These are phyloP conservation scores for Pasiphila rectangulata DNA, from an alignment of 2,888 invertebrate genomes.

Conservation along the genomic window DNA sequence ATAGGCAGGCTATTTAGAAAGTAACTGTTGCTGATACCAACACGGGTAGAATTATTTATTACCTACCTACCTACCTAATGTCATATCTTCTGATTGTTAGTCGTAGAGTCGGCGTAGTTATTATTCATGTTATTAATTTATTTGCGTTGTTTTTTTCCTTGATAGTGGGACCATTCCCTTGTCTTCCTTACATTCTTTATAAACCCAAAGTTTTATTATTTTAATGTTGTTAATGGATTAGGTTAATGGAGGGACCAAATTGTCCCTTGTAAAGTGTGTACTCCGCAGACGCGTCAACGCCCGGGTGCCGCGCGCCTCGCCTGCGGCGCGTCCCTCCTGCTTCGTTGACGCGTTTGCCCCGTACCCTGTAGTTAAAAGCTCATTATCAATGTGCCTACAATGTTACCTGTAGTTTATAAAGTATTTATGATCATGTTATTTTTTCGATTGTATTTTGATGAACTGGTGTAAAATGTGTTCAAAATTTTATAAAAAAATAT, in stretches of 20 bases:
- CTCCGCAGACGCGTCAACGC: constrained; percentile 8
- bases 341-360: constrained; percentile 13
- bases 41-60: constrained; percentile 48
- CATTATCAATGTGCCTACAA: constrained; percentile 78
- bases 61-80: constrained; percentile 33
- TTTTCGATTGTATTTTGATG: constrained; percentile 57
- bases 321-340: neutral
- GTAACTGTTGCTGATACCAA: constrained; percentile 39
- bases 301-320: too few species aligned
- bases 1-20: constrained; percentile 33
- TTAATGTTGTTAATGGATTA: constrained; percentile 71
- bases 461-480: constrained; percentile 75
- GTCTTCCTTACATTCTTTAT: constrained; percentile 71
- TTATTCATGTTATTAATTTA: constrained; percentile 59
- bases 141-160: constrained; percentile 47
- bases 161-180: constrained; percentile 64
- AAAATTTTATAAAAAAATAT: constrained; percentile 60
- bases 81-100: constrained; percentile 30
- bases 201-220: constrained; percentile 73
- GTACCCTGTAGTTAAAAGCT: constrained; percentile 64
- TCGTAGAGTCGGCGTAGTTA: constrained; percentile 42
- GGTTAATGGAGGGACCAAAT: constrained; percentile 43
- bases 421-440: constrained; percentile 59
- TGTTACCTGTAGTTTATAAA: constrained; percentile 77
- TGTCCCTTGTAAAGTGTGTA: constrained; percentile 14